Base-by-base conservation (phyloP, 2,888 invertebrate genomes). In the Campoplex nolae region DNA sequence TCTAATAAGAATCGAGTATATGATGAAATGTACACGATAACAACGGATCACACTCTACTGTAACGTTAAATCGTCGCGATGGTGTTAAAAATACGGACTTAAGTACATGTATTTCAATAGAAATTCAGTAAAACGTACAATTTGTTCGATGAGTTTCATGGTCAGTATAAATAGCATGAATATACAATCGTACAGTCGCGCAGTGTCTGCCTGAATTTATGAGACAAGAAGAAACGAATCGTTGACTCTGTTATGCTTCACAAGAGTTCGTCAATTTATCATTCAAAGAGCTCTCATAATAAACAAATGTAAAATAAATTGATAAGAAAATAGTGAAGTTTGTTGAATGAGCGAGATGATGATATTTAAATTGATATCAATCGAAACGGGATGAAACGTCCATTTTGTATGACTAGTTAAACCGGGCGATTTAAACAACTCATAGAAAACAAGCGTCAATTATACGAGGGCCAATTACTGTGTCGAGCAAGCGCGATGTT, bases 391-490 rank as follows among this genome's bases (percentile, higher is more conserved):
- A 3, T 58, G 58, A 32, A 28, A 32, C 28, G 58, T 58, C 3
- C 11, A 58, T 58, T 28, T 58, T 13, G 13, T 13, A 32, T 32
- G 58, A 58, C 58, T 28, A 58, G 28, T 58, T 58, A 11, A 28
- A 32, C 28, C 28, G 11, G 28, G 3, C 28, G 28, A 58, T 58
- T 58, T 11, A 13, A 62, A 62, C 32, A 62, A 62, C 62, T 62
- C 32, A 32, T 62, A 32, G 62, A 62, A 32, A 62, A 32, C 9
- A 62, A 62, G 6, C 62, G 62, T 62, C 62, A 32, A 32, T 62
- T 62, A 62, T 2, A 23, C 42, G 42, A 42, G n/a, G 38, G 75
- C 51, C 75, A 62, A 71, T 58, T n/a, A 80, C 58, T 76, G 79
- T 67, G 45, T 6, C 51, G 78, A 45, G 28, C 16, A 45, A 18